phyloP scores from a whole-genome alignment of 2,888 invertebrate species.

The Nomada goodeniana region DNA sequence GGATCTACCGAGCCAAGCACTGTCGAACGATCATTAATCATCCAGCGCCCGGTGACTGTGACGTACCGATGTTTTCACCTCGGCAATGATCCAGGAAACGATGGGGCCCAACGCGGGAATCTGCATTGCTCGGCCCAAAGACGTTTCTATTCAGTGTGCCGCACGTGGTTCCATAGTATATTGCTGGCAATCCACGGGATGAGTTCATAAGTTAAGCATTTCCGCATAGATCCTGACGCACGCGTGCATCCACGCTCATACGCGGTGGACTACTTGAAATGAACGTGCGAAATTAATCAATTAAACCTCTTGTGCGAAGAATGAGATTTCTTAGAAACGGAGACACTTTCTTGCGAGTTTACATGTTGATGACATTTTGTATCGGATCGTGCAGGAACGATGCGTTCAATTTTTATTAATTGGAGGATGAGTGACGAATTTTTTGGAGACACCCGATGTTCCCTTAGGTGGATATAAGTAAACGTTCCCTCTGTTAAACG shows the following conservation, averaged over 20 bases:
- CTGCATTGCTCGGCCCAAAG: conserved; percentile 67
- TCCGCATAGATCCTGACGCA: conserved; percentile 66
- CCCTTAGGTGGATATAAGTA: conserved; percentile 9
- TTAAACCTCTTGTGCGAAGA: not conserved
- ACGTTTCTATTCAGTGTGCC: conserved; percentile 75
- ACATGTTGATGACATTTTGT: too few species aligned
- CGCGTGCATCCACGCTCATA: conserved; percentile 30
- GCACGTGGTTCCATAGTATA: conserved; percentile 52
- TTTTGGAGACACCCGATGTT: conserved; percentile 33
- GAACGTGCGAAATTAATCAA: not conserved
- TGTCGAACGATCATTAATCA: conserved; percentile 73
- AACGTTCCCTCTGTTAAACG: conserved; percentile 29
- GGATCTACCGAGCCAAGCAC: conserved; percentile 35
- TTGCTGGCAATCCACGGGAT: conserved; percentile 53
- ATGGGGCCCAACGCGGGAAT: conserved; percentile 59
- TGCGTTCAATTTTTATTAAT: not conserved
- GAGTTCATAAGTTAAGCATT: conserved; percentile 76
- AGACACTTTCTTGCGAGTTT: not conserved
- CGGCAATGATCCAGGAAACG: conserved; percentile 80
- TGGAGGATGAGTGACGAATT: conserved; percentile 6
- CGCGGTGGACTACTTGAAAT: conserved; percentile 21
- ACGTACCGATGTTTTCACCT: conserved; percentile 79
- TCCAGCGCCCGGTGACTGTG: conserved; percentile 65
- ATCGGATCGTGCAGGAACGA: too few species aligned
- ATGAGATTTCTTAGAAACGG: too few species aligned